Evolutionary conservation across 1,140 invertebrate species (phyloP), one percentile per base, ranked within the genome.

Genomic region (Microplitis mediator): DNA sequence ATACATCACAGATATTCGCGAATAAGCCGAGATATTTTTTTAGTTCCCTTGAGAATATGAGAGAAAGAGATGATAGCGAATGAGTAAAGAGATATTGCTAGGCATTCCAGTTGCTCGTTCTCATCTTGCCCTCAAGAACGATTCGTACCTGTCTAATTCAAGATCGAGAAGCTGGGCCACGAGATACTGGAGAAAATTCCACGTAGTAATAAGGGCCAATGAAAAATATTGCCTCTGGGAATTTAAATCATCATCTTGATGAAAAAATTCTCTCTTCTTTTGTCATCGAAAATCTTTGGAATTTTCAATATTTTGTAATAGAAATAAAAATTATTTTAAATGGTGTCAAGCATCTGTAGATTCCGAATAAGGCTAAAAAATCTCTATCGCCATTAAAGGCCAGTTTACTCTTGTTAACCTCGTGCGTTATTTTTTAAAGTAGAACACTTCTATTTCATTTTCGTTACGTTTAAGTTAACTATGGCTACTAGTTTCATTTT

Each of bases 201-300:
- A 67, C 65, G 50, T 34, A 32, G 65, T 67, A 52, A 67, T 67
- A 67, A 67, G 65, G 31, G 31, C 65, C 65, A 67, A 67, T 67
- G 65, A 67, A 52, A 54, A 67, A 67, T 67, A 67, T 67, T 67
- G 34, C 65, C 51, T 51, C 51, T 36, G 51, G 65, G 45, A 67
- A 54, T 67, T 23, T 67, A 23, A 54, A 67, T 67, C 45, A 67
- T 67, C 45, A 67, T 32, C 65, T 52, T 67, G 51, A 67, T 64
- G 51, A 67, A 67, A 51, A 51, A 67, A 51, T 67, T 64, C 62
- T 64, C 62, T 45, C 39, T 23, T 23, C 62, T 64, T 64, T 64
- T 64, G 45, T 64, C 14, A 50, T 54, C 14, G 6, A 54, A 67
- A 67, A 67, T 67, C 51, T 56, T 50, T 35, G 23, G 62, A 64